These are phyloP conservation scores for Tenrec ecaudatus DNA, from an alignment of 2,113 vertebrate genomes.

Conservation along the genomic window DNA sequence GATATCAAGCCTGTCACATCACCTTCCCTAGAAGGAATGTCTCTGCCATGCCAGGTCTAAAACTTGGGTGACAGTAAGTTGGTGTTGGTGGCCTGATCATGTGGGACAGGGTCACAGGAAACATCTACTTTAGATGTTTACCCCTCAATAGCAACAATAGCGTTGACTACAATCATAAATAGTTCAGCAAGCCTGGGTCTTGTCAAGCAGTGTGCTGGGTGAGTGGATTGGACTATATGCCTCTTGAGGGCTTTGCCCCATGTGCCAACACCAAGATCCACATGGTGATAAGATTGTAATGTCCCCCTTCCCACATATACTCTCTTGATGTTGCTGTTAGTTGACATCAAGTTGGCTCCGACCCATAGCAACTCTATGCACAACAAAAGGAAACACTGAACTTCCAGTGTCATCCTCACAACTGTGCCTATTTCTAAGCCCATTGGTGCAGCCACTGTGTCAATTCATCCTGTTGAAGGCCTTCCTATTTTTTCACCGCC, in stretches of 20 bases:
- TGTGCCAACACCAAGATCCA: background rate
- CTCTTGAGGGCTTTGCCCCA: too few species aligned
- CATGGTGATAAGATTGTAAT: fast-evolving
- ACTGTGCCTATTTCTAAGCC: too few species aligned
- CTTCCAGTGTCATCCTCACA: too few species aligned
- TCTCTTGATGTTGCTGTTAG: too few species aligned
- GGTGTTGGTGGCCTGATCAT: too few species aligned
- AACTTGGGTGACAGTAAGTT: fast-evolving
- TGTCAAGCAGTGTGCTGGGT: fast-evolving
- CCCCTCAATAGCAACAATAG: background rate
- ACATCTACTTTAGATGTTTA: background rate
- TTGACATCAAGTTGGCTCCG: too few species aligned
- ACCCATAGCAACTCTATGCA: too few species aligned
- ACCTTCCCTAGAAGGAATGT: background rate
- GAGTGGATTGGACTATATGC: fast-evolving
- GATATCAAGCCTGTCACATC: background rate
- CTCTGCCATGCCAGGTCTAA: background rate
- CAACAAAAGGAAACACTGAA: too few species aligned
- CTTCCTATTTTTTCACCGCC: too few species aligned
- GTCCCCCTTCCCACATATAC: fast-evolving
- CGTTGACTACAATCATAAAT: background rate
- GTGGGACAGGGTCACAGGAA: background rate
- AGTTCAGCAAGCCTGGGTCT: too few species aligned
- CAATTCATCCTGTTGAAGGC: too few species aligned
- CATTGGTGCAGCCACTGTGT: too few species aligned